Conservation (phyloP, 2,797 vertebrate species). For the Oreochromis grahami region DNA sequence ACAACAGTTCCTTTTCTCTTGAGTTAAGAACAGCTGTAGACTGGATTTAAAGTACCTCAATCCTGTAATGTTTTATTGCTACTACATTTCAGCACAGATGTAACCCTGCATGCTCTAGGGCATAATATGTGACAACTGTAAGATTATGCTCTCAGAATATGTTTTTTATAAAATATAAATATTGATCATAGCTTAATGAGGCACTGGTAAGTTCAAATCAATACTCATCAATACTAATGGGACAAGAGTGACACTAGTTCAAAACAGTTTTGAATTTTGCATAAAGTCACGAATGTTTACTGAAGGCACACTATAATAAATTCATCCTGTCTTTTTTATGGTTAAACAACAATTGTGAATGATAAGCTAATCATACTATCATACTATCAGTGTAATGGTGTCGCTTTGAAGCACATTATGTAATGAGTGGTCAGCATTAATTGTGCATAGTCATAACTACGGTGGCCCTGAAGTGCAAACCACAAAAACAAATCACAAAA, state of each 20-base stretch:
- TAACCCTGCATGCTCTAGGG: background rate
- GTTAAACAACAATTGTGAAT: background rate
- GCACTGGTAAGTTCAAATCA: background rate
- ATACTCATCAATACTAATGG: background rate
- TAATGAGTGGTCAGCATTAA: background rate
- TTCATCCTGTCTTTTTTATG: background rate
- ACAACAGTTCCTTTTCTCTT: background rate
- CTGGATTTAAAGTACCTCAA: background rate
- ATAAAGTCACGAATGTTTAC: background rate
- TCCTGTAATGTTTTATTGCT: background rate
- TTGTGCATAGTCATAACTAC: background rate
- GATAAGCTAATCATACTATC: background rate
- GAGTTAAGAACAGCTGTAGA: background rate
- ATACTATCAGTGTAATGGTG: background rate
- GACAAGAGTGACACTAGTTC: background rate
- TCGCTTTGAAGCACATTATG: background rate
- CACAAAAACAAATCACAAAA: no score
- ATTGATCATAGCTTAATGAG: background rate
- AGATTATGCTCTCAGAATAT: background rate
- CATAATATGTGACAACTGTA: background rate
- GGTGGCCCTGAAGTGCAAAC: no score
- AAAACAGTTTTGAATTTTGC: background rate
- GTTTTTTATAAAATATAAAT: background rate
- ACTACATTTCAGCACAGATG: background rate
- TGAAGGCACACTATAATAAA: background rate